Evolutionary conservation across 2,888 invertebrate genomes (phyloP).

Genomic region (Lysandra bellargus): DNA sequence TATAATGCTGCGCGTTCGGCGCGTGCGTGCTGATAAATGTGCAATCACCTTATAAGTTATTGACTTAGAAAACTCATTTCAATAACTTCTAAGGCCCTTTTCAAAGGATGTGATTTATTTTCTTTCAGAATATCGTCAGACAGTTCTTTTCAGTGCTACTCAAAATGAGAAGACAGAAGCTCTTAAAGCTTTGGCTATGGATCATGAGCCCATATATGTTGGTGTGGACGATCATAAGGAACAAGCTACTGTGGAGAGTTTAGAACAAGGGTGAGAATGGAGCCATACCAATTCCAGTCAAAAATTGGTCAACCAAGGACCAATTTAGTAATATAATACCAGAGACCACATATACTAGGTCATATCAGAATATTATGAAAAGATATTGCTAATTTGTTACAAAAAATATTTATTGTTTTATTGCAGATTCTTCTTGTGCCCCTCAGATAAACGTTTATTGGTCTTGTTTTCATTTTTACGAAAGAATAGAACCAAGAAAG

Average conservation of each 20-base stretch:
- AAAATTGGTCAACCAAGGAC: too few relatives aligned
- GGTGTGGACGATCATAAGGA: conserved; percentile 95
- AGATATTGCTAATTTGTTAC: too few relatives aligned
- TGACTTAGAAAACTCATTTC: too few relatives aligned
- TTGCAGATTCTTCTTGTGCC: conserved; percentile 93
- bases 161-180: conserved; percentile 95
- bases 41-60: too few relatives aligned
- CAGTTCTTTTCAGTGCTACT: conserved; percentile 98
- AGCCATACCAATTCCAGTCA: too few relatives aligned
- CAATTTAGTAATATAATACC: too few relatives aligned
- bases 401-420: too few relatives aligned
- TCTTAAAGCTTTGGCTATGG: conserved; percentile 92
- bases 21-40: too few relatives aligned
- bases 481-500: conserved; percentile 96
- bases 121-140: conserved; percentile 91
- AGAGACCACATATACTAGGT: too few relatives aligned
- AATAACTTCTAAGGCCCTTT: neutral
- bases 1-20: too few relatives aligned
- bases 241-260: conserved; percentile 89
- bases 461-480: conserved; percentile 98
- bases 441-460: conserved; percentile 95
- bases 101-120: neutral
- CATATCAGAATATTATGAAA: too few relatives aligned
- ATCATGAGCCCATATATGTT: conserved; percentile 95
- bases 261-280: conserved; percentile 85